Percentiles rank a stretch among this genome's conserved stretches.
Evolutionary conservation across 2,888 invertebrate species (phyloP).

Genomic region (Acleris sparsana): DNA sequence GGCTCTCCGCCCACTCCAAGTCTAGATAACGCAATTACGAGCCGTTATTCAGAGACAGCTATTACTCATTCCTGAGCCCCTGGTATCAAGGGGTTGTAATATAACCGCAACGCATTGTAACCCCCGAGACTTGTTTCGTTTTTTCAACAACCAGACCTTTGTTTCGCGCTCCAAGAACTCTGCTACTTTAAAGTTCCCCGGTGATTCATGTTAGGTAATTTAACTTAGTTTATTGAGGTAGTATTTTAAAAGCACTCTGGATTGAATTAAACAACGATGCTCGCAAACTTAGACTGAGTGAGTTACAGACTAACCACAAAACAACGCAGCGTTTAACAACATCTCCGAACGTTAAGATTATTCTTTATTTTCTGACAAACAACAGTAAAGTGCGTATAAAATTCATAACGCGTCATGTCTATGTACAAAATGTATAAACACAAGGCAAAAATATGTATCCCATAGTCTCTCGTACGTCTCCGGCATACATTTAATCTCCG

Average conservation of each 20-base stretch:
- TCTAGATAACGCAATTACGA: conserved; percentile 78
- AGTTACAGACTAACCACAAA: background rate
- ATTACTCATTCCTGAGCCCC: conserved; percentile 74
- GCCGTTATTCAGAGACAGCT: conserved; percentile 72
- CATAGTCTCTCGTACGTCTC: conserved; percentile 29
- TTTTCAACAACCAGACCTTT: conserved; percentile 3
- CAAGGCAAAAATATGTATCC: conserved; percentile 28
- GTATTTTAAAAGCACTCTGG: conserved; percentile 9
- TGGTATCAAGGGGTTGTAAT: conserved; percentile 50
- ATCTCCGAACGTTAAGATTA: background rate
- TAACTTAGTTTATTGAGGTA: conserved; percentile 18
- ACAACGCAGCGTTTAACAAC: background rate
- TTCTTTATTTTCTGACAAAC: background rate
- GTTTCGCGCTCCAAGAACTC: conserved; percentile 11
- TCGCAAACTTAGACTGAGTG: background rate
- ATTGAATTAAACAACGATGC: conserved; percentile 5
- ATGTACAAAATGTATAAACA: conserved; percentile 8
- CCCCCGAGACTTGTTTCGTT: conserved; percentile 12
- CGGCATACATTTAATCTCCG: conserved; percentile 47
- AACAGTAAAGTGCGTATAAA: background rate
- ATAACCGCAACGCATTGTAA: conserved; percentile 14
- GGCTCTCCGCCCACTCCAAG: conserved; percentile 59
- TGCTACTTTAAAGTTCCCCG: conserved; percentile 8
- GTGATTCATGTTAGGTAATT: conserved; percentile 19
- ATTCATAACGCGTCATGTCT: conserved; percentile 15